Evolutionary conservation across 2,113 vertebrate species (phyloP).

Genomic region (Xiphophorus maculatus): DNA sequence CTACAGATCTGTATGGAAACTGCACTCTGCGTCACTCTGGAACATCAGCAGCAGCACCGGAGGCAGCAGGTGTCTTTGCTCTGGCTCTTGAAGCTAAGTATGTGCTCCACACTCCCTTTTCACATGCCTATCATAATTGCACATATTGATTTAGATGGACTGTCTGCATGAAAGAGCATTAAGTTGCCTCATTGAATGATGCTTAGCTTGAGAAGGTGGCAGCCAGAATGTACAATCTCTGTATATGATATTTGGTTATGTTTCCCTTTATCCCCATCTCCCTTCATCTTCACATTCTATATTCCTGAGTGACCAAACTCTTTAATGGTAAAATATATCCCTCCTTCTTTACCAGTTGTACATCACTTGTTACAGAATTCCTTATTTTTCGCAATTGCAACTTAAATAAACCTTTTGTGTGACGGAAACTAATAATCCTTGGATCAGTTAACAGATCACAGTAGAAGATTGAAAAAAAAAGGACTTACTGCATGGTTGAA

Average conservation of each 20-base stretch:
- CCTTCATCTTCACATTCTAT: not conserved
- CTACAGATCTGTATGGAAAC: slow-evolving; percentile 97
- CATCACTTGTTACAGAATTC: slow-evolving; percentile 21
- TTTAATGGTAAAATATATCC: not conserved
- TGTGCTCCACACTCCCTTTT: slow-evolving; percentile 63
- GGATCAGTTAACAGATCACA: slow-evolving; percentile 35
- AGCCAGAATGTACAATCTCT: slow-evolving; percentile 16
- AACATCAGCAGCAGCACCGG: slow-evolving; percentile 96
- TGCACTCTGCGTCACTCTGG: slow-evolving; percentile 97
- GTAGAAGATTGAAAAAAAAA: slow-evolving; percentile 19
- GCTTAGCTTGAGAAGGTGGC: slow-evolving; percentile 6
- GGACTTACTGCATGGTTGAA: not conserved
- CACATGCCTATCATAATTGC: slow-evolving; percentile 20
- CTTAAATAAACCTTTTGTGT: slow-evolving; percentile 27
- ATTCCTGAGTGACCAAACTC: not conserved
- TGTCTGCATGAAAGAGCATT: slow-evolving; percentile 18
- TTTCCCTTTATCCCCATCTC: not conserved
- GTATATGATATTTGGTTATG: not conserved
- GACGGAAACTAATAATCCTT: slow-evolving; percentile 36
- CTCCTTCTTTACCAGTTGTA: slow-evolving; percentile 14
- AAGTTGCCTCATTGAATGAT: slow-evolving; percentile 2
- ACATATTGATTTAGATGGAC: slow-evolving; percentile 18
- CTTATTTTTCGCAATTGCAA: slow-evolving; percentile 39
- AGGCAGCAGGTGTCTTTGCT: slow-evolving; percentile 97
- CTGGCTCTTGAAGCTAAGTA: slow-evolving; percentile 98